Percentiles rank a stretch among this genome's conserved stretches.
Evolutionary conservation across 2,888 invertebrate genomes (phyloP).

Genomic region (Polydesmus complanatus): DNA sequence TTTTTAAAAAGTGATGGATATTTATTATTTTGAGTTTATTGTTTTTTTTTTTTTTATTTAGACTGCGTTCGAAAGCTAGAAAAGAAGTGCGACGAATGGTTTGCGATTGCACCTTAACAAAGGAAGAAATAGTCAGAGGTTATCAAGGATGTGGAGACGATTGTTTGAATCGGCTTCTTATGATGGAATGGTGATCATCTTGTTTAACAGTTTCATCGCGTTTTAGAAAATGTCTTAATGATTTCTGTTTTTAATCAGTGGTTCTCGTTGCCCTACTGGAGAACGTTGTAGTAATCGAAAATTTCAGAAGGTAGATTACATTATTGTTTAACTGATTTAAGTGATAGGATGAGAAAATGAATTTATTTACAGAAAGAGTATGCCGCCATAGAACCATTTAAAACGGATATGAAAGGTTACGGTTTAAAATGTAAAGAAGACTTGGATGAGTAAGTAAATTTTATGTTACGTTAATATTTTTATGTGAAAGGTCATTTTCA

Average conservation of each 20-base stretch:
- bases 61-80: conserved; percentile 47
- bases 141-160: conserved; percentile 86
- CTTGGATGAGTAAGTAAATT: conserved; percentile 31
- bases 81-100: conserved; percentile 87
- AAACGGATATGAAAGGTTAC: conserved; percentile 86
- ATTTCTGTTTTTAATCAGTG: conserved; percentile 42
- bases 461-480: not conserved
- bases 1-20: too few species aligned
- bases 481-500: not conserved
- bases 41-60: conserved; percentile 23
- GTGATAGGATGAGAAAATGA: not conserved
- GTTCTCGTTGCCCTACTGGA: conserved; percentile 73
- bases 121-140: conserved; percentile 70
- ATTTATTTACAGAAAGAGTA: conserved; percentile 44
- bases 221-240: not conserved
- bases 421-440: conserved; percentile 67
- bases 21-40: not conserved
- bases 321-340: not conserved
- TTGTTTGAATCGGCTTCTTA: conserved; percentile 89
- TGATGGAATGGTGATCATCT: conserved; percentile 79
- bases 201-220: not conserved
- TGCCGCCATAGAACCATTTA: conserved; percentile 58
- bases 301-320: conserved; percentile 54
- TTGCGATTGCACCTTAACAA: conserved; percentile 84
- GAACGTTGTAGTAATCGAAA: conserved; percentile 86